Base-by-base conservation (phyloP, 1,140 invertebrate genomes). In the Condylostylus longicornis region DNA sequence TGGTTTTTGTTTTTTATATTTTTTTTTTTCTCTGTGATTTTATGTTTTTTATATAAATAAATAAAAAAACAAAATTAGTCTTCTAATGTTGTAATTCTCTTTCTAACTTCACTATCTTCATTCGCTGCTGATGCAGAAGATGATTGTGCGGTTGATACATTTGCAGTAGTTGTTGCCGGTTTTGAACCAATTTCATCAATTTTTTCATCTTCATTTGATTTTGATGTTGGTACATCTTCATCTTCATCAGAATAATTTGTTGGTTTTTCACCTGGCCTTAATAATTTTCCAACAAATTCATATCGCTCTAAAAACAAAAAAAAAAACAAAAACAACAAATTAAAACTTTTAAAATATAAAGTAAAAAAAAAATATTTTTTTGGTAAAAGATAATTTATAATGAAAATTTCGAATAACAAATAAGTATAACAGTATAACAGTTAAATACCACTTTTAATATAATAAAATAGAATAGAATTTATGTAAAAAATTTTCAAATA, bases 191-290 rank as follows among this genome's bases (percentile, higher is more conserved):
- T n/a, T n/a, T n/a, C n/a, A n/a, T n/a, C n/a, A n/a, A n/a, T n/a
- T n/a, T n/a, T n/a, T n/a, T n/a, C n/a, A n/a, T n/a, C n/a, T n/a
- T n/a, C n/a, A n/a, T n/a, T n/a, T n/a, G n/a, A n/a, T n/a, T n/a
- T n/a, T n/a, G n/a, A n/a, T n/a, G 63, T 69, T 40, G 62, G 45
- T 19, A 61, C 67, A 40, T 84, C 80, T 18, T 77, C 72, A 49
- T 95, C 89, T 44, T 89, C 86, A 51, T 95, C 89, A 7, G 88
- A 88, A 64, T 96, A 96, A 53, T 81, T 89, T 33, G 75, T 81
- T 1, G 87, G 82, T 49, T 82, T 72, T 53, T 97, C 90, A 10
- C 89, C 90, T 7, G 86, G 87, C 53, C 84, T 90, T 50, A 98
- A 62, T 18, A 98, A 64, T 53, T 78, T 78, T 12, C 94, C 94